Conservation (phyloP, 2,113 vertebrate species). For the Tragelaphus imberbis region DNA sequence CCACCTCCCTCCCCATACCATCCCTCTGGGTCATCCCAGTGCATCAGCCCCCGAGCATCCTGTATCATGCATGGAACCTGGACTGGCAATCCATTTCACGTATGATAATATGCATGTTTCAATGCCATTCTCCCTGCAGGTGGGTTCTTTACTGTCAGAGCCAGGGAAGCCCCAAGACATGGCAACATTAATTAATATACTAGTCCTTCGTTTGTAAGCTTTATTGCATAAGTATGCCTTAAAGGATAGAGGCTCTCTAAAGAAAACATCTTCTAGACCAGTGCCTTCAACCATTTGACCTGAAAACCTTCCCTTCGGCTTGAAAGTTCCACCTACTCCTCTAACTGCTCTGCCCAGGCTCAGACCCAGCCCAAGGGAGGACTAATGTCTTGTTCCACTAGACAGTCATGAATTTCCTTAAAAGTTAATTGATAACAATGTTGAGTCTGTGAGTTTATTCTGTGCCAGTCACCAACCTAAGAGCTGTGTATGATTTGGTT, state of each 20-base stretch:
- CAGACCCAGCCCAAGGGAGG: neutral
- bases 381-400: neutral
- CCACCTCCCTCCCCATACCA: no score
- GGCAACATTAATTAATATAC: neutral
- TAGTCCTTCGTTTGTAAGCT: neutral
- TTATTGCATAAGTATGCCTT: neutral
- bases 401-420: neutral
- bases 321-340: neutral
- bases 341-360: neutral
- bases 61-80: no score
- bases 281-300: neutral
- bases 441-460: neutral
- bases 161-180: neutral
- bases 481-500: neutral
- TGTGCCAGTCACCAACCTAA: neutral
- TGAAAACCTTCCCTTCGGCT: neutral
- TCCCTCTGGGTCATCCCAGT: no score
- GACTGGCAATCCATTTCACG: no score
- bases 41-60: no score
- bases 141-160: neutral
- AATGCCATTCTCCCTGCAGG: neutral
- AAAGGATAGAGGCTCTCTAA: neutral
- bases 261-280: neutral
- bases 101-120: no score
- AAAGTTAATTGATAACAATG: neutral